Percentiles rank a stretch among this genome's conserved stretches.
phyloP scores from a whole-genome alignment of 2,113 vertebrate genomes.

The Macquaria australasica region DNA sequence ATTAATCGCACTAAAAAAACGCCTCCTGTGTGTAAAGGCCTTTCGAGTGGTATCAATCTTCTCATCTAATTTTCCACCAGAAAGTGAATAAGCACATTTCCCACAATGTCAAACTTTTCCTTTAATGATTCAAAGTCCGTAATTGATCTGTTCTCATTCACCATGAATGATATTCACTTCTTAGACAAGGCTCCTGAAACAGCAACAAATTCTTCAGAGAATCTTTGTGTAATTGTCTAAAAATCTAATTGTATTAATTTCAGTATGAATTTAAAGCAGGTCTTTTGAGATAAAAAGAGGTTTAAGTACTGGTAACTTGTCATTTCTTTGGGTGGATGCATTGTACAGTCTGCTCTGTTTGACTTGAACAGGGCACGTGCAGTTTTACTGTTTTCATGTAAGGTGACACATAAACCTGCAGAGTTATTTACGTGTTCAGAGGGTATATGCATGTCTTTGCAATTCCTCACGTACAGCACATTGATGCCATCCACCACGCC shows the following conservation, averaged over 20 bases:
- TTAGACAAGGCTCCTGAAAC: too few species aligned
- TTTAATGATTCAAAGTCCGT: neutral
- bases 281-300: neutral
- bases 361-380: neutral
- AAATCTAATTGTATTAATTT: neutral
- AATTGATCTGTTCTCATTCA: neutral
- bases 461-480: neutral
- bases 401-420: neutral
- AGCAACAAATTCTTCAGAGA: too few species aligned
- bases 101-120: too few species aligned
- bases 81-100: too few species aligned
- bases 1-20: too few species aligned
- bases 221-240: too few species aligned
- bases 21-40: too few species aligned
- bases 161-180: too few species aligned
- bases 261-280: neutral
- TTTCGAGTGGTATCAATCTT: neutral
- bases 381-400: neutral
- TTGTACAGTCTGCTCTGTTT: neutral
- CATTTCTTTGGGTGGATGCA: neutral
- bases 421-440: constrained; percentile 4
- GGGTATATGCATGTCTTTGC: constrained; percentile 7
- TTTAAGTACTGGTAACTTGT: neutral
- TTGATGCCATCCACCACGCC: constrained; percentile 2
- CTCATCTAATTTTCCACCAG: too few species aligned